Base-by-base conservation (phyloP, 2,888 invertebrate species). In the Bellardia pandia region DNA sequence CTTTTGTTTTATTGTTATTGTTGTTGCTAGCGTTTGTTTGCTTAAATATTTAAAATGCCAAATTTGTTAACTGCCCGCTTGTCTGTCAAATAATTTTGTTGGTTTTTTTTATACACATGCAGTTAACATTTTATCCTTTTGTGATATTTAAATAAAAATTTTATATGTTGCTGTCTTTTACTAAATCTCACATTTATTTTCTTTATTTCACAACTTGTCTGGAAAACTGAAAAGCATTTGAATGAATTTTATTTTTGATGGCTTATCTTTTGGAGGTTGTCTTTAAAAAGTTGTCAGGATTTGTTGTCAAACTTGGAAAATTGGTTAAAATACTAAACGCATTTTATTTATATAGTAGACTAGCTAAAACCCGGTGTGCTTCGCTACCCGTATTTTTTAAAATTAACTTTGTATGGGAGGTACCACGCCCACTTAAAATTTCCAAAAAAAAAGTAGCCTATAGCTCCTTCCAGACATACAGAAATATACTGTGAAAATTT, bases 111-210 rank as follows among this genome's bases (percentile, higher is more conserved):
- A 66, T 37, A 37, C 6, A 6, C 6, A 37, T 6, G 5, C 0
- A 30, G 53, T 68, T 53, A 42, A 40, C 51, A 45, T 62, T 82
- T 86, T 75, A 71, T 80, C 72, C 84, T 84, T 77, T 72, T 74
- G 76, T 86, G 84, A 74, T 72, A 84, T 84, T 76, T 76, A 51
- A 64, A 83, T 71, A 71, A 60, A 71, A 78, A 62, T 45, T 53
- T 6, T 2, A 13, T 51, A n/a, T 23, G 48, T n/a, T 53, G 30
- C n/a, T 51, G 42, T 74, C 9, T 51, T 51, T 81, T 72, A 51
- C 75, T 4, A 40, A 66, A 77, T 42, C 51, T 81, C 80, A 86
- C 85, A 66, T 77, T 53, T 85, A 42, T 53, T 64, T 72, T 72
- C 16, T 58, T 74, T 64, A 3, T 66, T 45, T 58, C 14, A 64